Base-by-base conservation (phyloP, 2,113 vertebrate genomes). In the Lophius piscatorius region DNA sequence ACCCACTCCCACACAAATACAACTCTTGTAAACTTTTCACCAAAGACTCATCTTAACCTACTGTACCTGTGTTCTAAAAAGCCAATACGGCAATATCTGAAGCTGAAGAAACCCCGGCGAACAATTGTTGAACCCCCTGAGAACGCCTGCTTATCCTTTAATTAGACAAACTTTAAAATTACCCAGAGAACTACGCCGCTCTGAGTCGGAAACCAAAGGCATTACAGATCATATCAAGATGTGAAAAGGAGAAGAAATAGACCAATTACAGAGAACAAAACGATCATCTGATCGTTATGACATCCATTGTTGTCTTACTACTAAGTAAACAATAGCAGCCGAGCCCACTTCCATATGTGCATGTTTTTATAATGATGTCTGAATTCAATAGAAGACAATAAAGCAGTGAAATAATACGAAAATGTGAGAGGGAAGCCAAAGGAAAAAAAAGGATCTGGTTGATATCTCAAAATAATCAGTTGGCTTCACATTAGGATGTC, bases 311-410 rank as follows among this genome's bases (percentile, higher is more conserved):
- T 10, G 20, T 20, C 4, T 4, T 16, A 13, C 47, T 29, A 20
- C 35, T 44, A 6, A 0, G 4, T 45, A 58, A 52, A 41, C 14
- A 13, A 58, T 6, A 39, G 1, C 52, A 26, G 5, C 11, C 18
- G 4, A 41, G 51, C 5, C 2, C 1, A 2, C n/a, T n/a, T n/a
- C n/a, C n/a, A 28, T 62, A 17, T 39, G 21, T 35, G 47, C 16
- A 46, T 65, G 24, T 66, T 42, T 65, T 24, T 11, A 41, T 9
- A 41, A 49, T 28, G 1, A 58, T 55, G 18, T 45, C 41, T 55
- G 57, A 36, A 69, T 78, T 87, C 72, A 75, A 75, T n/a, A 76
- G 70, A 71, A 62, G 70, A 74, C 63, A 72, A 68, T 74, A 48
- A 52, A 58, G 41, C 58, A 55, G 44, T 51, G 13, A 55, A 51